Percentiles rank a stretch among this genome's conserved stretches.
Evolutionary conservation across 2,113 vertebrate species (phyloP).

Genomic region (Gasterosteus nipponicus): DNA sequence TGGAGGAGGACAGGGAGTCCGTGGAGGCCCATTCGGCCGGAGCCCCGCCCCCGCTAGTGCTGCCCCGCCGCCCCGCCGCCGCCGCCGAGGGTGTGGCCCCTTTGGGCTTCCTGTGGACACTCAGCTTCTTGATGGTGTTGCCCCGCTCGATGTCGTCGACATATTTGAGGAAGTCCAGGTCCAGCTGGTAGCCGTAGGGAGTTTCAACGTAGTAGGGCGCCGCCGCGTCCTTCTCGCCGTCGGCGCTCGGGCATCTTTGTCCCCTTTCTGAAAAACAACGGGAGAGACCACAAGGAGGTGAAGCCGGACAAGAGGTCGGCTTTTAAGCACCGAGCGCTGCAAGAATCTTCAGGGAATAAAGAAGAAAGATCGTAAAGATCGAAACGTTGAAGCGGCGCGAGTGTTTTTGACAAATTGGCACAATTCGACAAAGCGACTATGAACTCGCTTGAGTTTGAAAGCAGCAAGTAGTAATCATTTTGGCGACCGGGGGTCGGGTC

Average conservation of each 20-base stretch:
- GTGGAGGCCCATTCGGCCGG: conserved; percentile 91
- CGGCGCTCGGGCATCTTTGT: conserved; percentile 81
- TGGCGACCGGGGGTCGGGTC: conserved; percentile 29
- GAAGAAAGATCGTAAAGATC: neutral
- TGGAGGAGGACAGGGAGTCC: conserved; percentile 92
- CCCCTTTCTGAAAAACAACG: conserved; percentile 81
- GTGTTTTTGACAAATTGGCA: neutral
- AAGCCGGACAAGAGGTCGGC: neutral
- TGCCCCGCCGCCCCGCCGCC: conserved; percentile 61
- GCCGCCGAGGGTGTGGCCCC: conserved; percentile 62
- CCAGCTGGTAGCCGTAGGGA: conserved; percentile 96
- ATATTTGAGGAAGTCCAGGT: conserved; percentile 98
- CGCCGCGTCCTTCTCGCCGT: conserved; percentile 84
- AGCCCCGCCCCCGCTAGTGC: conserved; percentile 62
- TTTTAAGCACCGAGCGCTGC: neutral
- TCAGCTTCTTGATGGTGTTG: conserved; percentile 94
- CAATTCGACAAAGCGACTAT: conserved; percentile 53
- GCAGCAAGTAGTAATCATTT: conserved; percentile 45
- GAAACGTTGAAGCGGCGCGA: neutral
- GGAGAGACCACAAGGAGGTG: conserved; percentile 23
- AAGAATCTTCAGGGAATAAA: neutral
- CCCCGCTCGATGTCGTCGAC: conserved; percentile 98
- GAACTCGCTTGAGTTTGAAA: conserved; percentile 44
- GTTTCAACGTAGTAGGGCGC: conserved; percentile 95
- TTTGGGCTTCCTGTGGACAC: conserved; percentile 89